Evolutionary conservation across 2,797 vertebrate genomes (phyloP).

Genomic region (Synanceia verrucosa): DNA sequence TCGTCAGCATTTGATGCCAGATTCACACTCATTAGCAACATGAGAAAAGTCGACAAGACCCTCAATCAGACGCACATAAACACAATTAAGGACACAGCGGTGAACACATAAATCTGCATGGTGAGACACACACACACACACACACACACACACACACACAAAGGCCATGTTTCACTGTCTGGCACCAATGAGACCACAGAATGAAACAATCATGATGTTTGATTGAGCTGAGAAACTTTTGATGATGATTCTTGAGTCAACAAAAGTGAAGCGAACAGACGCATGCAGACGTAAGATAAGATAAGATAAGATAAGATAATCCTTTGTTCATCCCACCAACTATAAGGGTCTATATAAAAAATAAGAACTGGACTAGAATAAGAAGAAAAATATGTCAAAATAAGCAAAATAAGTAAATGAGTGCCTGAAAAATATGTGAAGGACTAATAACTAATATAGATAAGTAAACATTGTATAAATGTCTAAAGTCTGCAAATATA

Average conservation of each 20-base stretch:
- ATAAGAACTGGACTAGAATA: too few relatives aligned
- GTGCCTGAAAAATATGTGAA: too few relatives aligned
- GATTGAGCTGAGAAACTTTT: conserved; percentile 34
- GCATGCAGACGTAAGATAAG: too few relatives aligned
- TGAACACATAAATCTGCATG: neutral
- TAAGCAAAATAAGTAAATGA: too few relatives aligned
- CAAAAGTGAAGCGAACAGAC: neutral
- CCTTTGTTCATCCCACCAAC: too few relatives aligned
- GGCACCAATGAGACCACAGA: conserved; percentile 35
- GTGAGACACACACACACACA: neutral
- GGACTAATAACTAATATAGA: too few relatives aligned
- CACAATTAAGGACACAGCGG: neutral
- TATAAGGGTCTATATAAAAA: too few relatives aligned
- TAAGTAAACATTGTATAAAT: too few relatives aligned
- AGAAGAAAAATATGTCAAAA: too few relatives aligned
- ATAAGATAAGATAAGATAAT: too few relatives aligned
- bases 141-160: neutral
- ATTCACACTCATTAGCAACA: conserved; percentile 52
- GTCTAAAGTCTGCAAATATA: too few relatives aligned
- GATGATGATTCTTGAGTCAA: conserved; percentile 16
- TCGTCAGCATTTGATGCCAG: conserved; percentile 40
- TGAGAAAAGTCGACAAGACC: conserved; percentile 35
- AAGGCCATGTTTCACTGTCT: conserved; percentile 11
- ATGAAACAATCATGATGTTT: conserved; percentile 34
- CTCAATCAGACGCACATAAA: conserved; percentile 25